Evolutionary conservation across 92 coral and sea anemone genomes (phyloP), one percentile per base, ranked within the genome.

Genomic region (Zoanthus sociatus): DNA sequence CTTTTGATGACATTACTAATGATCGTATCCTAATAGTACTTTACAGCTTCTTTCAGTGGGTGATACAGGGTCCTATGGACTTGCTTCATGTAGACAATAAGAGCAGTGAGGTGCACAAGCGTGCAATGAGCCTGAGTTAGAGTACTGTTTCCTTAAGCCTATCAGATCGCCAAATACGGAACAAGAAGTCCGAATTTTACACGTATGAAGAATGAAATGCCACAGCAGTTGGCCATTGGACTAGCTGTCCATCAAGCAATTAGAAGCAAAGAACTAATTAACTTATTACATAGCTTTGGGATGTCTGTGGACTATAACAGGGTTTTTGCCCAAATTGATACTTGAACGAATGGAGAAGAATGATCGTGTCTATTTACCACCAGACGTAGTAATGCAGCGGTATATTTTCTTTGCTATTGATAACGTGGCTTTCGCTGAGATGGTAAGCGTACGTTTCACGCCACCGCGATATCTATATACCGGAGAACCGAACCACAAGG

Each of bases 391-490:
- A 13, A 42, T 18, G 51, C 88, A 90, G 51, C 50, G 94, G 17
- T 90, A 42, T 84, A 73, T 91, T 8, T 91, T 83, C 56, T 83
- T 88, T 73, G 89, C 94, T 12, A 32, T 84, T 0, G 94, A 92
- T 73, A 92, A 92, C 50, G 84, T 86, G 6, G 94, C 86, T 46
- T 92, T 92, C 55, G 68, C 81, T 3, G 91, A 89, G 56, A 48
- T 48, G 53, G 53, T 9, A 48, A 48, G 53, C 53, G 53, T 1
- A 88, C 91, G 33, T 77, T 92, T 6, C 93, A 90, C 64, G 90
- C 90, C 16, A 90, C 93, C 58, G 90, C 93, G 21, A 84, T 88
- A 87, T 91, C 94, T 46, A 78, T 91, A 9, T 91, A 83, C 82
- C 94, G 88, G 77, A 88, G 67, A 69, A 84, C 44, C 33, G 83